Conservation (phyloP, 2,888 invertebrate genomes). For the Philopedon plagiatum region DNA sequence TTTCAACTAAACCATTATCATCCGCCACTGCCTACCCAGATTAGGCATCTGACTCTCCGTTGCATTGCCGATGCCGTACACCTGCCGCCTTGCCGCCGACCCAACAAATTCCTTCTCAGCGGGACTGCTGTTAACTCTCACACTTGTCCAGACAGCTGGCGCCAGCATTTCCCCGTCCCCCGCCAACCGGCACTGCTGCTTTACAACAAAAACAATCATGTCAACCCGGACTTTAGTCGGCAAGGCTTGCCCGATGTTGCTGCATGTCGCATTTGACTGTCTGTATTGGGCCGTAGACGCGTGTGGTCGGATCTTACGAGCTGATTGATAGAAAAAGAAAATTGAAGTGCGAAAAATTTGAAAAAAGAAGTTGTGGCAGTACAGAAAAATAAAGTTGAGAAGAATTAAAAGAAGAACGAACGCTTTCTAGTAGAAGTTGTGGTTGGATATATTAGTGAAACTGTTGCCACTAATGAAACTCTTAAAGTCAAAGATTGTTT, state of each 20-base stretch:
- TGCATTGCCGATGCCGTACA: conserved; percentile 35
- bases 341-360: not conserved
- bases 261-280: conserved; percentile 15
- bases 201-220: conserved; percentile 62
- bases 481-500: too few relatives aligned
- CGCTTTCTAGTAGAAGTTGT: too few relatives aligned
- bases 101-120: conserved; percentile 67
- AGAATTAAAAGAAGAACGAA: not conserved
- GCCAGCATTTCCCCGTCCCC: conserved; percentile 73
- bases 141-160: conserved; percentile 69
- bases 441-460: too few relatives aligned
- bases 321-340: not conserved
- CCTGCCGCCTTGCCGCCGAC: conserved; percentile 50
- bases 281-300: conserved; percentile 13
- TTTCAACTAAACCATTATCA: conserved; percentile 29
- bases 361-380: too few relatives aligned
- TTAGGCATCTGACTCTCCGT: conserved; percentile 44
- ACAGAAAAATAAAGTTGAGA: too few relatives aligned
- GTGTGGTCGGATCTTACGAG: conserved; percentile 7
- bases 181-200: conserved; percentile 63
- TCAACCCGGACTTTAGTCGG: conserved; percentile 56
- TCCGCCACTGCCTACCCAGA: conserved; percentile 49
- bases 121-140: conserved; percentile 73
- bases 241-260: conserved; percentile 25
- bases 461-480: too few relatives aligned